Base-by-base conservation (phyloP, 1,140 invertebrate species). In the Brachionus manjavacas region DNA sequence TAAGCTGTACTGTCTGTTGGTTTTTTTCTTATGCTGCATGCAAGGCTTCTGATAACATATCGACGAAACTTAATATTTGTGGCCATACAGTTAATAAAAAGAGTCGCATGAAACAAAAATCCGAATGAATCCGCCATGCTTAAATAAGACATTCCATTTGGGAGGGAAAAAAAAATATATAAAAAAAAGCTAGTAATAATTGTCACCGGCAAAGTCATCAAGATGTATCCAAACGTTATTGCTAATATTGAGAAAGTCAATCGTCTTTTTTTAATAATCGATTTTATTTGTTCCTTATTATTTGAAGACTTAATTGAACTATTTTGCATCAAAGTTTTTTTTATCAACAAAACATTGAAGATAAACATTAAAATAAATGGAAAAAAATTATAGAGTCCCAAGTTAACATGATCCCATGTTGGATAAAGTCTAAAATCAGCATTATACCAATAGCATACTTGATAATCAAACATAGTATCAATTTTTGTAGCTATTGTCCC, bases 191-290 rank as follows among this genome's bases (percentile, higher is more conserved):
- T 20, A 64, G 25, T 55, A 9, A 14, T 14, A 52, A 80, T 52
- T n/a, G 76, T n/a, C 14, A 46, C 43, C n/a, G 76, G 76, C 7
- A 16, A 35, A 9, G 76, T 80, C 76, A 80, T 52, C 3, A 80
- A 8, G 23, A 80, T 80, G 23, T 20, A 80, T 3, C 43, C 76
- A 64, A 80, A 80, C 16, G 76, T 52, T 35, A 80, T 80, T 11
- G 25, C 39, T 20, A 80, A 60, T 2, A 80, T 25, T n/a, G 46
- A 60, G 23, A 80, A 55, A 14, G 76, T 60, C 1, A 80, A 2
- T 31, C 46, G 11, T 20, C 76, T 14, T 20, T 80, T 80, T 64
- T 25, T 49, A 8, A 6, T 28, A 2, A 80, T 60, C 31, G 25
- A 16, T 28, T 39, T 55, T 20, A 80, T 14, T 2, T 25, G 1